These are phyloP conservation scores for Notodonta dromedarius DNA, from an alignment of 2,888 invertebrate genomes.

Conservation along the genomic window DNA sequence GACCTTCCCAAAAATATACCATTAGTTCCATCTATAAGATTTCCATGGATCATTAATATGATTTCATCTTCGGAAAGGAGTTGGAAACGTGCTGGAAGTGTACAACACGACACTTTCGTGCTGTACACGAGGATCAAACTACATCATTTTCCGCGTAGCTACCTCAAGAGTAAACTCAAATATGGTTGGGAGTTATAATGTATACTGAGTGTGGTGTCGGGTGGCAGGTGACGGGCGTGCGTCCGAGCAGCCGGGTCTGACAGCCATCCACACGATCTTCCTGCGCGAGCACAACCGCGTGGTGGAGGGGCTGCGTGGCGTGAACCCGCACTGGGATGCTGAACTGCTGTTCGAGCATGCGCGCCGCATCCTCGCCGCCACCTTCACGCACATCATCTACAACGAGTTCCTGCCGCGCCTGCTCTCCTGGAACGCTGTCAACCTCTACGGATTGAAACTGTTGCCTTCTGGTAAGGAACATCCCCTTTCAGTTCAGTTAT, in stretches of 20 bases:
- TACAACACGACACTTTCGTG: too few relatives aligned
- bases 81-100: too few relatives aligned
- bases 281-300: conserved; percentile 95
- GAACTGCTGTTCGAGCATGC: conserved; percentile 93
- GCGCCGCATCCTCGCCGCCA: conserved; percentile 90
- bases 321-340: conserved; percentile 96
- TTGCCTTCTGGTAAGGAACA: conserved; percentile 85
- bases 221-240: conserved; percentile 91
- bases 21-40: too few relatives aligned
- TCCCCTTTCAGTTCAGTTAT: background rate
- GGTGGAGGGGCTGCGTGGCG: conserved; percentile 89
- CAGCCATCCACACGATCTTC: conserved; percentile 94
- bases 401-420: conserved; percentile 96
- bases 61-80: too few relatives aligned
- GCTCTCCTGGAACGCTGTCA: conserved; percentile 95
- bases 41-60: too few relatives aligned
- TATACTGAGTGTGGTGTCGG: background rate
- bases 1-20: too few relatives aligned
- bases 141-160: too few relatives aligned
- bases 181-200: too few relatives aligned
- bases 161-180: too few relatives aligned
- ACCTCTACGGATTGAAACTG: conserved; percentile 93
- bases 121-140: too few relatives aligned
- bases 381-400: conserved; percentile 92
- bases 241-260: conserved; percentile 95